Evolutionary conservation across 2,888 invertebrate species (phyloP).

Genomic region (Patella depressa): DNA sequence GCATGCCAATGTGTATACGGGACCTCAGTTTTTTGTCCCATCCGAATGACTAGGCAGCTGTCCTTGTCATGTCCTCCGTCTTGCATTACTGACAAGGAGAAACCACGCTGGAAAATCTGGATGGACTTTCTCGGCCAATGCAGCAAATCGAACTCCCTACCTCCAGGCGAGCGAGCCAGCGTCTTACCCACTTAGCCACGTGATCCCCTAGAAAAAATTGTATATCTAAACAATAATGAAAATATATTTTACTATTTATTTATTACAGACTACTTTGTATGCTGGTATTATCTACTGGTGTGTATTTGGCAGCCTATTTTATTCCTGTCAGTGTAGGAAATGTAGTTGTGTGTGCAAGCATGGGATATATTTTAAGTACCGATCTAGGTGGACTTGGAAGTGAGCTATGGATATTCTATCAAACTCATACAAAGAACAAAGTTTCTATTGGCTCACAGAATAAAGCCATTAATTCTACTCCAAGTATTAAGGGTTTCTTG

Average conservation of each 20-base stretch:
- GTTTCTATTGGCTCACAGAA: slow-evolving; percentile 42
- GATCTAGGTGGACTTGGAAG: slow-evolving; percentile 60
- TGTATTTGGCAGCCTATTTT: slow-evolving; percentile 59
- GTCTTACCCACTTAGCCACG: too few species aligned
- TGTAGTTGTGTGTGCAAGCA: slow-evolving; percentile 53
- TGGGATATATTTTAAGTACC: slow-evolving; percentile 65
- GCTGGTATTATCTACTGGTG: slow-evolving; percentile 51
- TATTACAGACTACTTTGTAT: slow-evolving; percentile 57
- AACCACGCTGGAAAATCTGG: too few species aligned
- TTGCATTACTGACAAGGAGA: too few species aligned
- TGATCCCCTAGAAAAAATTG: too few species aligned
- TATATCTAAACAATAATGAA: too few species aligned
- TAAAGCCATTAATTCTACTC: slow-evolving; percentile 22
- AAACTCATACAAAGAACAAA: slow-evolving; percentile 43
- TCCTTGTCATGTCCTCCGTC: too few species aligned
- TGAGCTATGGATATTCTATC: slow-evolving; percentile 36
- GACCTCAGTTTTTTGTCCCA: too few species aligned
- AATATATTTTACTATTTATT: not conserved
- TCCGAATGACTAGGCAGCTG: too few species aligned
- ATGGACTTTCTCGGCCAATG: too few species aligned
- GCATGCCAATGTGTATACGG: too few species aligned
- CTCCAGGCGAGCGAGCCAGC: too few species aligned
- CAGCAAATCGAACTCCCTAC: too few species aligned
- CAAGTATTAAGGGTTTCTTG: slow-evolving; percentile 42
- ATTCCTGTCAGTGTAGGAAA: slow-evolving; percentile 51